Percentiles rank a stretch among this genome's conserved stretches.
These are phyloP conservation scores for Ruditapes philippinarum DNA, from an alignment of 1,140 invertebrate genomes.

Conservation along the genomic window DNA sequence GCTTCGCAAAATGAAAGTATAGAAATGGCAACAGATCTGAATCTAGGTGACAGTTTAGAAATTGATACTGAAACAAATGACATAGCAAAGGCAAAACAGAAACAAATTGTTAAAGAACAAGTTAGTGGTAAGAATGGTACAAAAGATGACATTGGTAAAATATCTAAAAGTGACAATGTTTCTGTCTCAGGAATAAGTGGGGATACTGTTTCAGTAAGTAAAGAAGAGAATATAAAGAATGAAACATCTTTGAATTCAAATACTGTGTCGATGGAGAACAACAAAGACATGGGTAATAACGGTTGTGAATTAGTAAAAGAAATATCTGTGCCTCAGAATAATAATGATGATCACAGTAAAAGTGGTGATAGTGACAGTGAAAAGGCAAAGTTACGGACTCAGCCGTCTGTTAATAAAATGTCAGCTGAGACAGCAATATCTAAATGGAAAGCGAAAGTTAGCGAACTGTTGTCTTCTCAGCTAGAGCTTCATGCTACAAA, in stretches of 20 bases:
- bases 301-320: not conserved
- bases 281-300: not conserved
- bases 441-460: constrained; percentile 52
- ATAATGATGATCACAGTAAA: constrained; percentile 46
- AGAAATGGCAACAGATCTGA: constrained; percentile 26
- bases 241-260: not conserved
- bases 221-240: not conserved
- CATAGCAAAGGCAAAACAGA: not conserved
- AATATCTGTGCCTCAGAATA: constrained; percentile 4
- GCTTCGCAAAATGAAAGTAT: not conserved
- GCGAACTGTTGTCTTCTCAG: constrained; percentile 52
- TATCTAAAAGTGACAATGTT: not conserved
- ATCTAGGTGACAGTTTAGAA: constrained; percentile 20
- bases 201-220: not conserved
- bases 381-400: not conserved
- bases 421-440: constrained; percentile 44
- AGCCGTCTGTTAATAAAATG: constrained; percentile 50
- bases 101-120: not conserved
- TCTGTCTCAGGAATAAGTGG: not conserved
- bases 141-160: not conserved
- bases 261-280: not conserved
- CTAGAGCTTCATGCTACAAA: constrained; percentile 56
- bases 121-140: not conserved
- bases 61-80: not conserved
- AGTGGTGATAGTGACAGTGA: constrained; percentile 35